Conservation (phyloP, 2,888 invertebrate genomes). For the Suillia variegata region DNA sequence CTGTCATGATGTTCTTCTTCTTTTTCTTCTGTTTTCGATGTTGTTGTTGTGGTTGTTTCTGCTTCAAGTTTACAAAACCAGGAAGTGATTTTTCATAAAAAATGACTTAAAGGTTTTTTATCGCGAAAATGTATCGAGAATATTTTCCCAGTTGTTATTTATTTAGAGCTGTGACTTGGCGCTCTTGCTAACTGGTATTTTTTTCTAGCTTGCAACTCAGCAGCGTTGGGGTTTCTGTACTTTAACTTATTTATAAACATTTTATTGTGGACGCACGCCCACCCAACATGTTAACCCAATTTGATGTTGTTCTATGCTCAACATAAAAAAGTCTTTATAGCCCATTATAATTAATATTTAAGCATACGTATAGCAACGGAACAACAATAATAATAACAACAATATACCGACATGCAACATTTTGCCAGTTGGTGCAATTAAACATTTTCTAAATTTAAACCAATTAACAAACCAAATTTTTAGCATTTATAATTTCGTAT, state of each 20-base stretch:
- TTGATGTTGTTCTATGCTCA: no score
- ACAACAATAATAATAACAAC: not conserved
- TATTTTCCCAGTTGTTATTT: no score
- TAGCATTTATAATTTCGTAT: not conserved
- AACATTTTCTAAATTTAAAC: not conserved
- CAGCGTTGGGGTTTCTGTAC: no score
- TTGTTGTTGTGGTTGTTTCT: conserved; percentile 9
- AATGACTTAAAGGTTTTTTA: conserved; percentile 49
- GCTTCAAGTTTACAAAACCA: conserved; percentile 45
- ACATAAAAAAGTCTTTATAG: no score
- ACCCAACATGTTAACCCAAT: no score
- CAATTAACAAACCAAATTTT: not conserved
- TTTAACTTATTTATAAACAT: no score
- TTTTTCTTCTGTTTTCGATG: conserved; percentile 19
- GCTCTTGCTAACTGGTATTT: no score
- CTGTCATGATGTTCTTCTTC: not conserved
- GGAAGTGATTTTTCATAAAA: conserved; percentile 46
- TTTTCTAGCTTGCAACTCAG: no score
- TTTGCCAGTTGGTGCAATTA: not conserved
- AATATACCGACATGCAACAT: not conserved
- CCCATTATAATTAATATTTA: not conserved
- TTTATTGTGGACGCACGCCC: no score
- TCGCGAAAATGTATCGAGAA: conserved; percentile 39
- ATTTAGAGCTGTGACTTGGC: no score
- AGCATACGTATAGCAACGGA: not conserved